Base-by-base conservation (phyloP, 92 coral and sea anemone species). In the Umimayanthus chanpuru region DNA sequence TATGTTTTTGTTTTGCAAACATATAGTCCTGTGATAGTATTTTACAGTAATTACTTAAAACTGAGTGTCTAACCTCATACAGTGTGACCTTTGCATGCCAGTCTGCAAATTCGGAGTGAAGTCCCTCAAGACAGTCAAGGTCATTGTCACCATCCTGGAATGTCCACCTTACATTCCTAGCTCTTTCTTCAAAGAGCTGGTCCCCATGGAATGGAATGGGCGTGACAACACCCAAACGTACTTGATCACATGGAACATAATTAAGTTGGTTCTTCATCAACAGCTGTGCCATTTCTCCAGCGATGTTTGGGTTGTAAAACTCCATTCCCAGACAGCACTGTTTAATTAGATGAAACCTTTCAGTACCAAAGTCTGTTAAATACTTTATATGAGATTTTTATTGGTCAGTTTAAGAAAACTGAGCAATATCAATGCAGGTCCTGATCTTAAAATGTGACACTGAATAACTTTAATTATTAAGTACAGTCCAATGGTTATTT, bases 251-350 rank as follows among this genome's bases (percentile, higher is more conserved):
- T 50, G 94, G 92, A 0, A 93, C 93, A 89, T 93, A 91, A 78
- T 92, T 89, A 38, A 89, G 81, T 40, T 93, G 96, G 86, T 90
- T 82, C 9, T 83, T 39, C 18, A 80, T 72, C 25, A 92, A 84
- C 26, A 93, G 78, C 76, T 92, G 94, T 0, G 94, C 96, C 96
- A 93, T 93, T 43, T 93, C 86, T 14, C 86, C 76, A 58, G 86
- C 86, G 12, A 82, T 21, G 36, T 65, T 82, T 82, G 86, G 86
- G 61, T 65, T 82, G 32, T 4, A 14, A 15, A 82, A 82, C 86
- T 55, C 20, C 36, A 82, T 39, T 1, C 74, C 86, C 32, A 82
- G 73, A 53, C 86, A 82, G 32, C 86, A 82, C 86, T 82, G 28
- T 43, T 67, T 6, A 2, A 41, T 41, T 6, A 41, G 44, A 41